These are phyloP conservation scores for Numida meleagris DNA, from an alignment of 2,113 vertebrate genomes.

Conservation along the genomic window DNA sequence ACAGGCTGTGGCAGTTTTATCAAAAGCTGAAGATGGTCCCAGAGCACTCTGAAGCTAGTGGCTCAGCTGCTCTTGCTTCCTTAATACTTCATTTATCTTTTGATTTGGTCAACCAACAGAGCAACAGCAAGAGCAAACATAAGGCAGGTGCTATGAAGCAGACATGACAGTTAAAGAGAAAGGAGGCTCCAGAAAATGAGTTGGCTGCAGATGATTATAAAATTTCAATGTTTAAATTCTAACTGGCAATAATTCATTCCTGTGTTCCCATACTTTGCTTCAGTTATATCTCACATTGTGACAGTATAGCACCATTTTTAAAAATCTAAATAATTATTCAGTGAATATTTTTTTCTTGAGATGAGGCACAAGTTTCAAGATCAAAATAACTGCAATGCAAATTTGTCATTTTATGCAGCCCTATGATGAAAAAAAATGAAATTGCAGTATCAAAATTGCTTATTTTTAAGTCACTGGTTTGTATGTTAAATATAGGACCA, in stretches of 20 bases:
- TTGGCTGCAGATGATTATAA: not conserved
- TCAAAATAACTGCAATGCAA: not conserved
- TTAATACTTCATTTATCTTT: conserved; percentile 59
- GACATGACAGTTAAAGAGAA: not conserved
- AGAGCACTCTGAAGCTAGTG: not conserved
- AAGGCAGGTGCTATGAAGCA: not conserved
- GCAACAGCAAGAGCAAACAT: conserved; percentile 5
- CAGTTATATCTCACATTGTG: not conserved
- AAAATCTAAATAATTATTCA: not conserved
- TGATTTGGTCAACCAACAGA: conserved; percentile 36
- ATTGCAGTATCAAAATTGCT: not conserved
- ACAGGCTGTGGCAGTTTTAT: conserved; percentile 41
- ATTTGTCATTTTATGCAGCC: not conserved
- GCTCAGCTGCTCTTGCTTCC: conserved; percentile 57
- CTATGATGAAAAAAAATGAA: not conserved
- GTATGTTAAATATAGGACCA: not conserved
- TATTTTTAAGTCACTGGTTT: not conserved
- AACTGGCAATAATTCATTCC: not conserved
- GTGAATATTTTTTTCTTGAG: not conserved
- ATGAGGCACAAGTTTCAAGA: not conserved
- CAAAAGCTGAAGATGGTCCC: conserved; percentile 46
- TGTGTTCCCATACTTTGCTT: not conserved
- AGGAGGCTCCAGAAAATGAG: not conserved
- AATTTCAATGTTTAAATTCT: not conserved
- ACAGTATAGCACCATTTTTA: not conserved